phyloP scores from a whole-genome alignment of 2,113 vertebrate genomes.

The Ictalurus punctatus region DNA sequence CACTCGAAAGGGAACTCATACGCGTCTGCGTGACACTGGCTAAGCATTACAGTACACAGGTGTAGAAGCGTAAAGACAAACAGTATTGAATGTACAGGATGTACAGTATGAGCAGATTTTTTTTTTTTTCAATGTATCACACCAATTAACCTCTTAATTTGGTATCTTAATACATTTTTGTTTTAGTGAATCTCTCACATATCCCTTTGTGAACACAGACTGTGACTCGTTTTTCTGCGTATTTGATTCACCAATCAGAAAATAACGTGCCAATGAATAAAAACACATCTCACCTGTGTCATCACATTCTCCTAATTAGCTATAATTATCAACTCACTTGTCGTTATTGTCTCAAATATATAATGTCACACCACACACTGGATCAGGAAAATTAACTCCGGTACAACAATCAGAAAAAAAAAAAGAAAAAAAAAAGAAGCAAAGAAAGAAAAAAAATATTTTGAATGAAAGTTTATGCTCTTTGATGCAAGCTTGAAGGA shows the following conservation, averaged over 20 bases:
- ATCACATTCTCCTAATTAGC: slow-evolving; percentile 12
- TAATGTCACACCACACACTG: background rate
- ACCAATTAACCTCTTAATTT: slow-evolving; percentile 6
- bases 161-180: background rate
- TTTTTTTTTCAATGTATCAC: background rate
- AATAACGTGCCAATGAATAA: background rate
- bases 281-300: slow-evolving; percentile 2
- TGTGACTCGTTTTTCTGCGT: background rate
- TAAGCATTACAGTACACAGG: background rate
- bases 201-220: slow-evolving; percentile 3
- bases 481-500: background rate
- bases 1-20: background rate
- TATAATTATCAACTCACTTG: slow-evolving; percentile 15
- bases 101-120: background rate
- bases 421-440: background rate
- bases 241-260: slow-evolving; percentile 2
- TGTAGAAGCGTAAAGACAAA: background rate
- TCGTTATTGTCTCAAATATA: background rate
- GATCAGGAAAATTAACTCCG: background rate
- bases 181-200: background rate
- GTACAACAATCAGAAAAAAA: background rate
- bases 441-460: background rate
- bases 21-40: background rate
- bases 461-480: background rate
- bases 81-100: background rate